Evolutionary conservation across 2,113 vertebrate species (phyloP), one percentile per base, ranked within the genome.

Genomic region (Camelus bactrianus): DNA sequence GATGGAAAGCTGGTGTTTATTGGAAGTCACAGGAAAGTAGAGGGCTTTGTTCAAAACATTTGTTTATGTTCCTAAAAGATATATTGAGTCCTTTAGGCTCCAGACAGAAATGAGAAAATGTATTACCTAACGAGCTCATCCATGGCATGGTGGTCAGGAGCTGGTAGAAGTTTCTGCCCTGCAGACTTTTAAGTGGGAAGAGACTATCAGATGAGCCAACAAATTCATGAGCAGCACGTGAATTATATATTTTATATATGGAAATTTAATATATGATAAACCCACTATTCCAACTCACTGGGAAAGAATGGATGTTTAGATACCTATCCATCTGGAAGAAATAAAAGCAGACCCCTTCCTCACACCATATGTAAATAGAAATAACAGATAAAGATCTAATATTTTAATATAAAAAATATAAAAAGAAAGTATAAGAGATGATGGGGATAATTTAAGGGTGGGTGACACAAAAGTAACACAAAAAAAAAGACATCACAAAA

Each of bases 281-380:
- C 14, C 10, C 19, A 92, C 20, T 32, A 60, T 83, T 83, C 56
- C 24, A 75, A 48, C 28, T 60, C 15, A 22, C 22, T 84, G 52
- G 62, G 35, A 77, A 84, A 60, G 42, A 20, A 79, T 72, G 32
- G 4, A 48, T 58, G 0, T 50, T 73, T 91, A 88, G 72, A 15
- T 48, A 20, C 26, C 62, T 67, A 75, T 56, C 5, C 19, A 28
- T 35, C 14, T 62, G 26, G 35, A 84, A 62, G 22, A 85, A 86
- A 72, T 48, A 80, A 79, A 92, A 87, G 11, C 24, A 83, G 26
- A 64, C 2, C 8, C 9, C 22, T 95, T 90, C n/a, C 46, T 80
- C 65, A 88, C 5, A 84, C 42, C 46, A 73, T 11, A 65, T 46
- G 46, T 22, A 75, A 83, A 83, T 30, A 83, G 90, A 95, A 95